Percentiles rank a stretch among this genome's conserved stretches.
These are phyloP conservation scores for Dicyrtomina minuta DNA, from an alignment of 2,888 invertebrate genomes.

Conservation along the genomic window DNA sequence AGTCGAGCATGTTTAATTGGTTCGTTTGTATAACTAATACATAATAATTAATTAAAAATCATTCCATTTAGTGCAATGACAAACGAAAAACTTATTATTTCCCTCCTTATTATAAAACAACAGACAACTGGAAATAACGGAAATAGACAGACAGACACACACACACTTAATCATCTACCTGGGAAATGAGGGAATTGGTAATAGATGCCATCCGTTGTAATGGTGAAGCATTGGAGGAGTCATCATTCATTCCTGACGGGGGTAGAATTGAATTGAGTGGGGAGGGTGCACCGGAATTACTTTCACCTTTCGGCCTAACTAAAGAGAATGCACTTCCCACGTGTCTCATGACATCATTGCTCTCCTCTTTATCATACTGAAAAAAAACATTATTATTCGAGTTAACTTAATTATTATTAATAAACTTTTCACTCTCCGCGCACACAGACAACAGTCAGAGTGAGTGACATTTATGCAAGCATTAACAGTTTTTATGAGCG, in stretches of 20 bases:
- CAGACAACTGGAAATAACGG: not conserved
- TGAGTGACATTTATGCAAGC: constrained; percentile 27
- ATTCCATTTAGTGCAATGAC: too few species aligned
- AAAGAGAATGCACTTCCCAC: constrained; percentile 83
- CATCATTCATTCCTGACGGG: constrained; percentile 69
- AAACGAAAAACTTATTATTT: too few species aligned
- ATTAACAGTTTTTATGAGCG: constrained; percentile 28
- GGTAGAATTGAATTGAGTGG: constrained; percentile 69
- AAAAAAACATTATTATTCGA: not conserved
- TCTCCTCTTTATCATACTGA: constrained; percentile 47
- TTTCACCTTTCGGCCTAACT: constrained; percentile 78
- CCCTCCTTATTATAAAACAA: too few species aligned
- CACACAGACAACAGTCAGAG: not conserved
- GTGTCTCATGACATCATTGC: constrained; percentile 68
- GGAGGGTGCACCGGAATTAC: constrained; percentile 52
- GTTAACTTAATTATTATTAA: constrained; percentile 32
- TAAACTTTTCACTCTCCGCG: constrained; percentile 19
- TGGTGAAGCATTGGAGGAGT: constrained; percentile 81
- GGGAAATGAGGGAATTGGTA: constrained; percentile 92
- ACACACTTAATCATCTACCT: constrained; percentile 59
- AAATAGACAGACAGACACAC: constrained; percentile 23
- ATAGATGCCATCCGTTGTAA: constrained; percentile 97
- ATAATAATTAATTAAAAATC: too few species aligned
- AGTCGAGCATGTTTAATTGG: not conserved
- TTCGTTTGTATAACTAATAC: too few species aligned